A percentile compares a stretch with the other conserved stretches of the same genome.
Conservation (phyloP, 2,888 invertebrate genomes). For the Sycophila texana region DNA sequence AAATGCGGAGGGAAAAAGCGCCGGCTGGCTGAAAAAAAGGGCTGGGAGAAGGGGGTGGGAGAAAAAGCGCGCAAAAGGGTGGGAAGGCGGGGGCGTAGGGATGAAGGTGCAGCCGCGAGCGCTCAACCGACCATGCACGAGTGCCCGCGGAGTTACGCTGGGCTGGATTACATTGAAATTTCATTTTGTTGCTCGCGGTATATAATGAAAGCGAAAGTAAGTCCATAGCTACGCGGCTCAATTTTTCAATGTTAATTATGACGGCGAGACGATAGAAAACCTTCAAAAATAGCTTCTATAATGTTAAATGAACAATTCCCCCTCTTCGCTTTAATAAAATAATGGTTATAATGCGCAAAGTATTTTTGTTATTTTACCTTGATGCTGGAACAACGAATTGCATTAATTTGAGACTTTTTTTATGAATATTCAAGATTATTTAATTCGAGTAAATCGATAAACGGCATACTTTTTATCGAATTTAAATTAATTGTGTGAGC, state of each 20-base stretch:
- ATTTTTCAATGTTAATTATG: conserved; percentile 3
- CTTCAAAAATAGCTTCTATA: too few relatives aligned
- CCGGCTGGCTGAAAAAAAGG: background rate
- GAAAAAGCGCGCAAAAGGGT: conserved; percentile 22
- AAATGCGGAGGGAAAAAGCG: conserved; percentile 11
- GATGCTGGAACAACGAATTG: background rate
- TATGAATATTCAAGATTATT: too few relatives aligned
- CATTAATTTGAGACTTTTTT: background rate
- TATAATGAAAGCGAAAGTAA: conserved; percentile 27
- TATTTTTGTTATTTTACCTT: background rate
- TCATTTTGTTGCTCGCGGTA: conserved; percentile 24
- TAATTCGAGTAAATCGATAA: too few relatives aligned
- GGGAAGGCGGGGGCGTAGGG: background rate
- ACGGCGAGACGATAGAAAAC: background rate
- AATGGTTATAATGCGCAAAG: background rate
- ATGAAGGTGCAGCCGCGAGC: background rate
- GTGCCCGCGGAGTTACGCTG: conserved; percentile 26
- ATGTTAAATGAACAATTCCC: too few relatives aligned
- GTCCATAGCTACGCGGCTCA: background rate
- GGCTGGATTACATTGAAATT: conserved; percentile 47
- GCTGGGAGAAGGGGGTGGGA: background rate
- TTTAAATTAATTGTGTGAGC: too few relatives aligned
- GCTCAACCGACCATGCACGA: conserved; percentile 13
- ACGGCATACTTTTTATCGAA: too few relatives aligned
- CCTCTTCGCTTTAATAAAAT: background rate